Base-by-base conservation (phyloP, 2,797 vertebrate genomes). In the Nannoperca obscura region DNA sequence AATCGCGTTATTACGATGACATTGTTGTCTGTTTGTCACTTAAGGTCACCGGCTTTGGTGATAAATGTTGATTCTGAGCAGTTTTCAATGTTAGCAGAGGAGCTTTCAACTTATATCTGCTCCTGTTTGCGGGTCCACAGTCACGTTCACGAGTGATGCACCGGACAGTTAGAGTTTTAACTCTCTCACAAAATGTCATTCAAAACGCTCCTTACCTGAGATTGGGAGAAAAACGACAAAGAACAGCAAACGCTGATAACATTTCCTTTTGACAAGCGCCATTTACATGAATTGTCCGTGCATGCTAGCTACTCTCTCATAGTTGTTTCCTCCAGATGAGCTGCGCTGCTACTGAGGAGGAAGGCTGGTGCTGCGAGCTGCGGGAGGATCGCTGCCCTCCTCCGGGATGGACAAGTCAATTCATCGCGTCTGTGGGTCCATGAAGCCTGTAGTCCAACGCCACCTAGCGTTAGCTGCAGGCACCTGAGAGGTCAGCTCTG, bases 181-280 rank as follows among this genome's bases (percentile, higher is more conserved):
- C 36, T 38, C 12, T 4, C 22, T 22, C 2, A 27, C 7, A 38
- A n/a, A 22, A 63, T 5, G 8, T 3, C 12, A 42, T 2, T 15
- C 2, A 40, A 74, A 64, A 42, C 7, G 40, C 52, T 24, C 14
- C 93, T 93, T 87, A 97, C 96, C 96, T 95, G 96, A 93, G 84
- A 95, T 44, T 32, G 92, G 91, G 13, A 96, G 84, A 78, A 94
- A 87, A 55, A 89, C 34, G 6, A 85, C 76, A 44, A 91, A 78
- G 50, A 94, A 71, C 92, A 95, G 94, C 93, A 93, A 77, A 53
- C 80, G 94, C 87, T 91, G 92, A 73, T 87, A 83, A 81, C 91
- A 75, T 83, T 83, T 94, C 93, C 92, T 81, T 90, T 91, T 90
- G 70, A 91, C 85, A 80, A 79, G 86, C 92, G 90, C 95, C 96